These are phyloP conservation scores for Bradypodion ventrale DNA, from an alignment of 2,797 vertebrate species.

Conservation along the genomic window DNA sequence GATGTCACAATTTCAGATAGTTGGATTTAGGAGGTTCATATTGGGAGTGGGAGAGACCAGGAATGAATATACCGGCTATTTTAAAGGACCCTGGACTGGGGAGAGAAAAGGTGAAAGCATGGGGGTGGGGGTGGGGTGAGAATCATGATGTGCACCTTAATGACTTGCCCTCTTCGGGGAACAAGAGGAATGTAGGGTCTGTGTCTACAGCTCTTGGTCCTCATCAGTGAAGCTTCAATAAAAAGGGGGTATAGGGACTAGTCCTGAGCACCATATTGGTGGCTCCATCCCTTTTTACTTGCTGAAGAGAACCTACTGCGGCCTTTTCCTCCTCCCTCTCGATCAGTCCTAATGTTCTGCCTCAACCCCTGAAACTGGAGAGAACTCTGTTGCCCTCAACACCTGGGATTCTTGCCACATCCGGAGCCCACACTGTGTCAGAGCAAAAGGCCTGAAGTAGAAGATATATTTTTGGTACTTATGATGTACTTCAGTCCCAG, in stretches of 20 bases:
- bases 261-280: constrained; percentile 30
- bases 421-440: background rate
- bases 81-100: background rate
- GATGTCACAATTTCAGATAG: background rate
- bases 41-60: background rate
- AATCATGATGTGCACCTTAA: constrained; percentile 24
- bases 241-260: background rate
- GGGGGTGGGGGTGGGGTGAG: background rate
- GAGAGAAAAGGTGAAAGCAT: background rate
- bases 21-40: background rate
- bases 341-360: background rate
- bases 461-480: constrained; percentile 40
- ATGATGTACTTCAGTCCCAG: constrained; percentile 1
- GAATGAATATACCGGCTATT: background rate
- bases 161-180: constrained; percentile 20
- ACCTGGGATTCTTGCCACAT: background rate
- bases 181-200: background rate
- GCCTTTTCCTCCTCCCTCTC: background rate
- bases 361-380: background rate
- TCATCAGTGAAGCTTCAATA: background rate
- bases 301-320: background rate
- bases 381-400: background rate
- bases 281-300: background rate
- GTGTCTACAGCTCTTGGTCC: background rate
- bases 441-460: constrained; percentile 37